A percentile compares a stretch with the other conserved stretches of the same genome.
Conservation (phyloP, 2,888 invertebrate genomes). For the Selenia dentaria region DNA sequence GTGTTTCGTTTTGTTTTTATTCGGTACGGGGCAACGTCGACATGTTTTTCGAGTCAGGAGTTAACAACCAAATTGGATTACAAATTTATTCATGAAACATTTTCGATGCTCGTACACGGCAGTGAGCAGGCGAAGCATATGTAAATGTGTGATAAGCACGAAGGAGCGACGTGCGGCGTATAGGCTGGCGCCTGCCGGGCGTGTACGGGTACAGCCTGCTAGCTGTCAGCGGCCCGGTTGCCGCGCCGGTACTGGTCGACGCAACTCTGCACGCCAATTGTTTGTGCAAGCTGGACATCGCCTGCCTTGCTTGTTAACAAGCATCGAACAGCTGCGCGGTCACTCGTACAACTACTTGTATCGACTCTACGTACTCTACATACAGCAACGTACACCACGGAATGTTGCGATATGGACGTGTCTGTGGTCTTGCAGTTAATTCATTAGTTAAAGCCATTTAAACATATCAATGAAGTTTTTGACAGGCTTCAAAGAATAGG, state of each 20-base stretch:
- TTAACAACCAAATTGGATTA: constrained; percentile 77
- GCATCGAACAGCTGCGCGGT: constrained; percentile 13
- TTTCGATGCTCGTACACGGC: constrained; percentile 77
- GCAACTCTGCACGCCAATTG: neutral
- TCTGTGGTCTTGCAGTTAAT: too few relatives aligned
- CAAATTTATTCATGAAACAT: constrained; percentile 83
- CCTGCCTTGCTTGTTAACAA: constrained; percentile 17
- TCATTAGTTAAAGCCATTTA: too few relatives aligned
- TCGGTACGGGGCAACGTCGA: constrained; percentile 51
- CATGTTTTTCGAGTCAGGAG: constrained; percentile 66
- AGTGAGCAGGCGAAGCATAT: constrained; percentile 73
- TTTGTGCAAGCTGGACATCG: constrained; percentile 2
- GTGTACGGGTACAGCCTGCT: neutral
- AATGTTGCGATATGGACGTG: too few relatives aligned
- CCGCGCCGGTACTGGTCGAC: neutral
- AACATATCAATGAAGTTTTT: too few relatives aligned
- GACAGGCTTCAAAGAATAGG: too few relatives aligned
- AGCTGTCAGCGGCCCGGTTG: neutral
- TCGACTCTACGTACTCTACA: neutral
- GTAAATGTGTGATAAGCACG: constrained; percentile 80
- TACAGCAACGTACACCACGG: neutral
- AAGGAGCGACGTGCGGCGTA: constrained; percentile 60
- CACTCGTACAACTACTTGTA: neutral
- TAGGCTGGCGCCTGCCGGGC: constrained; percentile 37
- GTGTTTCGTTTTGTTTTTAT: constrained; percentile 60